Evolutionary conservation across 2,113 vertebrate species (phyloP).

Genomic region (Callopanchax toddi): DNA sequence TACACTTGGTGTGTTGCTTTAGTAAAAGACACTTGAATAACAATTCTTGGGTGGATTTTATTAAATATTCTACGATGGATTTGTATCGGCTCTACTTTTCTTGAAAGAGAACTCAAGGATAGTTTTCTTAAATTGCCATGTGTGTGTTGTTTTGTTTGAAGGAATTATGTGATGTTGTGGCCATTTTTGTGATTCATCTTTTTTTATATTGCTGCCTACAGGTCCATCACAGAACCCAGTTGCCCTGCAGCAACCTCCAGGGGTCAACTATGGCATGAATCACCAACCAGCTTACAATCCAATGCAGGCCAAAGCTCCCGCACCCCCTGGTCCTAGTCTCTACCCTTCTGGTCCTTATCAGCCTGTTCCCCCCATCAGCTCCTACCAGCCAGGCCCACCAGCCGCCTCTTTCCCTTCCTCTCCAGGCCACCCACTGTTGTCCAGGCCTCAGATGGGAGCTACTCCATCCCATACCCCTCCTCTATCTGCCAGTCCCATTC

Average conservation of each 20-base stretch:
- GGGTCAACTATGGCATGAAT: constrained; percentile 78
- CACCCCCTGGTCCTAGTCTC: constrained; percentile 77
- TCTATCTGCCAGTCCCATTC: constrained; percentile 67
- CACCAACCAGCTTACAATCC: constrained; percentile 81
- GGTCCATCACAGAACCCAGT: constrained; percentile 89
- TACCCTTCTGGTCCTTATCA: constrained; percentile 82
- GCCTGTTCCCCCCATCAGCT: constrained; percentile 70
- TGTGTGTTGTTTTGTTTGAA: no score
- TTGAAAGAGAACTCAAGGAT: no score
- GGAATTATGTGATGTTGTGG: no score
- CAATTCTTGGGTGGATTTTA: no score
- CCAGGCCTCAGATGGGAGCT: constrained; percentile 76
- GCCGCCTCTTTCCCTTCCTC: constrained; percentile 78
- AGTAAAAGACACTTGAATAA: no score
- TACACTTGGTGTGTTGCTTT: neutral
- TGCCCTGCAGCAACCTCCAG: constrained; percentile 78
- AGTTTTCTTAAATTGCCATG: no score
- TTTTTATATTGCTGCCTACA: constrained; percentile 54
- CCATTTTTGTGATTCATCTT: constrained; percentile 8
- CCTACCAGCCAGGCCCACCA: constrained; percentile 78
- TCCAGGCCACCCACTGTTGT: constrained; percentile 78
- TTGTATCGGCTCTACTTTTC: no score
- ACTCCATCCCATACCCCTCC: constrained; percentile 62
- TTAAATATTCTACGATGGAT: neutral
- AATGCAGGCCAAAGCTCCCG: constrained; percentile 80